These are phyloP conservation scores for Hymenochirus boettgeri DNA, from an alignment of 2,113 vertebrate species.

Conservation along the genomic window DNA sequence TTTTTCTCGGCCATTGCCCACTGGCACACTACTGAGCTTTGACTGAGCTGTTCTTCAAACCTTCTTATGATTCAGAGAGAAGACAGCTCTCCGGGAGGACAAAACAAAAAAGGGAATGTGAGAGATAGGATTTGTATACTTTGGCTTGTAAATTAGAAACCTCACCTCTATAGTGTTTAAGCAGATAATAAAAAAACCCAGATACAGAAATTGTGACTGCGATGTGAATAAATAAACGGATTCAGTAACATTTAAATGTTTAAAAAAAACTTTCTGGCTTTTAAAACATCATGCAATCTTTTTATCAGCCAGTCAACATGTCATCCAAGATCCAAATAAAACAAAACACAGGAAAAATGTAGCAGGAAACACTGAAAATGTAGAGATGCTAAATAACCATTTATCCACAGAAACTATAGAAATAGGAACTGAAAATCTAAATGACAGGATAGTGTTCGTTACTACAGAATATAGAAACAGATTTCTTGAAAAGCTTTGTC, in stretches of 20 bases:
- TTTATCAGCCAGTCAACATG: not conserved
- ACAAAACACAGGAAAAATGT: not conserved
- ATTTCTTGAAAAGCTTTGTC: not conserved
- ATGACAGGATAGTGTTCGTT: slow-evolving; percentile 1
- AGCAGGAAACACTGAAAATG: not conserved
- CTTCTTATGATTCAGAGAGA: slow-evolving; percentile 55
- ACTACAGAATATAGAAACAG: not conserved
- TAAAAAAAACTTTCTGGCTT: not conserved
- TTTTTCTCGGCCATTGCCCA: slow-evolving; percentile 56
- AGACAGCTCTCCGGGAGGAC: slow-evolving; percentile 47
- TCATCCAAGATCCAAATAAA: slow-evolving; percentile 3
- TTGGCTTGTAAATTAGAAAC: slow-evolving; percentile 52
- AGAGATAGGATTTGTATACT: slow-evolving; percentile 51
- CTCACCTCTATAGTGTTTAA: slow-evolving; percentile 45
- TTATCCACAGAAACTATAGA: slow-evolving; percentile 2
- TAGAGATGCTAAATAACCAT: not conserved
- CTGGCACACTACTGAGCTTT: slow-evolving; percentile 59
- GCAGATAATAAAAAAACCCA: slow-evolving; percentile 4
- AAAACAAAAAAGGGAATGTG: slow-evolving; percentile 56
- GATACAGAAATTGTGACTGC: slow-evolving; percentile 37
- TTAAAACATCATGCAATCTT: not conserved
- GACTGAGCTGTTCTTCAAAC: slow-evolving; percentile 61
- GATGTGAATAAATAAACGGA: slow-evolving; percentile 25
- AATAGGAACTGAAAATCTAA: slow-evolving; percentile 6
- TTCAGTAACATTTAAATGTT: slow-evolving; percentile 36